These are phyloP conservation scores for Sylvia atricapilla DNA, from an alignment of 2,113 vertebrate genomes.

Conservation along the genomic window DNA sequence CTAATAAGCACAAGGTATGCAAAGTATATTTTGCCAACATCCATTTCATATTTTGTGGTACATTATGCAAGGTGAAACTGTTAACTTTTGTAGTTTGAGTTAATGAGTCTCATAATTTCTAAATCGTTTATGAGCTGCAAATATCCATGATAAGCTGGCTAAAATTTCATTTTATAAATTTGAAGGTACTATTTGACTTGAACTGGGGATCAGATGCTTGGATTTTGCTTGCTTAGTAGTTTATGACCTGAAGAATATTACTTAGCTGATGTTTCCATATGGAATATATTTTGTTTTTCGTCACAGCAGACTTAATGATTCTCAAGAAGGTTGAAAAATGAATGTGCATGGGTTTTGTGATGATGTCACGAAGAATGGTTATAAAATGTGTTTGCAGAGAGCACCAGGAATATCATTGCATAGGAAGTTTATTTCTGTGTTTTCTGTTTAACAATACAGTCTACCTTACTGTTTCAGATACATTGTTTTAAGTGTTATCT, in stretches of 20 bases:
- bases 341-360: not conserved
- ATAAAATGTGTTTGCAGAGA: not conserved
- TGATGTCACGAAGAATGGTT: not conserved
- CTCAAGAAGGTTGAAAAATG: not conserved
- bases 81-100: not conserved
- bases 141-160: not conserved
- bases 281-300: not conserved
- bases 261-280: not conserved
- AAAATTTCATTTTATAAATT: not conserved
- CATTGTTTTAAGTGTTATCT: not conserved
- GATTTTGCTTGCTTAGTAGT: not conserved
- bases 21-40: not conserved
- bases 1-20: not conserved
- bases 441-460: not conserved
- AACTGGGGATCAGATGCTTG: not conserved
- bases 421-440: not conserved
- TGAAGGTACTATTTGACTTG: not conserved
- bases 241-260: not conserved
- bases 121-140: not conserved
- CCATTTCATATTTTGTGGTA: not conserved
- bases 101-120: slow-evolving; percentile 24
- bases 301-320: not conserved
- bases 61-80: not conserved
- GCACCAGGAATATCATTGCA: not conserved
- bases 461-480: not conserved